Evolutionary conservation across 2,888 invertebrate genomes (phyloP), one percentile per base, ranked within the genome.

Genomic region (Apeira syringaria): DNA sequence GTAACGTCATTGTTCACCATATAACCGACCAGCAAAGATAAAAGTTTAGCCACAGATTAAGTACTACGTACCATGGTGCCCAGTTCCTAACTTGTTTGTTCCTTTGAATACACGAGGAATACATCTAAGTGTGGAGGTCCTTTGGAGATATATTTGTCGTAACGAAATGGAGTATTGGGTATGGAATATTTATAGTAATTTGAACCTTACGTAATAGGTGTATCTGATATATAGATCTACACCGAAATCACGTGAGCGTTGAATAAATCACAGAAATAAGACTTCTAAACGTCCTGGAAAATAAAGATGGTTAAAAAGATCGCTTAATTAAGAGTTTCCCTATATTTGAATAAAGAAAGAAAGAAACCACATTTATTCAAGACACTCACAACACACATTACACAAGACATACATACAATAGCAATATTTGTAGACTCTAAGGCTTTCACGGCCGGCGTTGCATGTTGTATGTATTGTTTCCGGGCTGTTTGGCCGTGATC

Each of bases 1-100:
- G 29, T 41, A 49, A 53, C 38, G 12, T 26, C 24, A 40, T 35
- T 40, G 45, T 40, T 39, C 20, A 18, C 29, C 17, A 40, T 15
- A 39, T 36, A 53, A 49, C 44, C 18, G 42, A 35, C 26, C 36
- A 46, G 41, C 46, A 50, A 50, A 42, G 50, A 55, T 55, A 52
- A 44, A 47, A 46, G 24, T 24, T 20, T 20, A 2, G 20, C 7
- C 20, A 20, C 20, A 20, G 20, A 7, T 20, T 20, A 7, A 20
- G 20, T 7, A 20, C 20, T 5, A 20, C 39, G 50, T 20, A 7
- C 5, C 4, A 7, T 48, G 11, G 5, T 32, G 31, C n/a, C 13
- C 9, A 38, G 33, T 24, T 33, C 8, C 17, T 24, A 28, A 25
- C 32, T 46, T 48, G 35, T 44, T 46, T 36, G 33, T 30, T 35